Conservation (phyloP, 2,113 vertebrate species). For the Tympanuchus pallidicinctus region DNA sequence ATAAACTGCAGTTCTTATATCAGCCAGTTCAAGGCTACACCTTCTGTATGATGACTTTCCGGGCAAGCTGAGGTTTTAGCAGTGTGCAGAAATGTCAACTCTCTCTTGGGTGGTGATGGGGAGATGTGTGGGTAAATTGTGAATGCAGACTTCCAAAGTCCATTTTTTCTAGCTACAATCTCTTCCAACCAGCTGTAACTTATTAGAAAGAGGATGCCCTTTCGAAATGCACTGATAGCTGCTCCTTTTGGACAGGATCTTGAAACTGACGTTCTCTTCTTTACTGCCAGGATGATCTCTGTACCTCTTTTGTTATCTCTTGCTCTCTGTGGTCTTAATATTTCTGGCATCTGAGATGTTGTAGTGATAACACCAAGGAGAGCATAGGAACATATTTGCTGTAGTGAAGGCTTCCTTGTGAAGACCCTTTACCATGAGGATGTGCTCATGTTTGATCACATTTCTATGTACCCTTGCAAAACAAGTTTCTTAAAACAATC, state of each 20-base stretch:
- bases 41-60: neutral
- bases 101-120: neutral
- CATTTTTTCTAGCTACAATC: neutral
- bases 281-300: neutral
- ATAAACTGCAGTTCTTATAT: neutral
- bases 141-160: neutral
- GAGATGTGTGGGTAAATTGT: neutral
- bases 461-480: neutral
- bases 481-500: neutral
- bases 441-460: neutral
- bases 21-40: neutral
- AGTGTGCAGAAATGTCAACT: neutral
- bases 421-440: neutral
- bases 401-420: neutral
- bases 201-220: neutral
- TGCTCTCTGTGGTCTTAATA: neutral
- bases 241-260: neutral
- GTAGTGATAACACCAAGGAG: neutral
- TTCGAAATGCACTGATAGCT: neutral
- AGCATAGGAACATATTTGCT: neutral
- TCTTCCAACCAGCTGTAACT: neutral
- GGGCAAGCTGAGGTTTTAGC: neutral
- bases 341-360: neutral
- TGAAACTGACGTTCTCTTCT: neutral
- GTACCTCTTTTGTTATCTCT: neutral